Conservation (phyloP, 2,888 invertebrate species). For the Digitonthophagus gazella region DNA sequence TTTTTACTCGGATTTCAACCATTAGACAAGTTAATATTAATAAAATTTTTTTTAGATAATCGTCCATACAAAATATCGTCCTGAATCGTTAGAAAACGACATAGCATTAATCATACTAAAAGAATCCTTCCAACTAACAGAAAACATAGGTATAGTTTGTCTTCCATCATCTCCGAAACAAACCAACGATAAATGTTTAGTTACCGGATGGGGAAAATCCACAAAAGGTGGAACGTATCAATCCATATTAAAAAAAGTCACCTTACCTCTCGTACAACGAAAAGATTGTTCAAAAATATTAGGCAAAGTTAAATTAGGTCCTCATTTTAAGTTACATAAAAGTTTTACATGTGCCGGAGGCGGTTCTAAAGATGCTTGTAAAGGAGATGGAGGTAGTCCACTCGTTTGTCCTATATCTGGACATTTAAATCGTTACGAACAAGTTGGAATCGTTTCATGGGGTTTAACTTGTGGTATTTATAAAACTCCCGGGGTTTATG, state of each 20-base stretch:
- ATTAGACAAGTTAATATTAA: slow-evolving; percentile 64
- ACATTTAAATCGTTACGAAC: slow-evolving; percentile 52
- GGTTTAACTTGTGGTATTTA: slow-evolving; percentile 74
- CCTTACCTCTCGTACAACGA: slow-evolving; percentile 64
- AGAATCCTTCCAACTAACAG: slow-evolving; percentile 57
- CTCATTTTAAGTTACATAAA: slow-evolving; percentile 62
- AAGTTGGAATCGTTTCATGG: slow-evolving; percentile 76
- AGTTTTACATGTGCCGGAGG: slow-evolving; percentile 79
- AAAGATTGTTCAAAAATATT: slow-evolving; percentile 60
- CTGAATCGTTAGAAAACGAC: slow-evolving; percentile 65
- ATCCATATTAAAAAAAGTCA: slow-evolving; percentile 67
- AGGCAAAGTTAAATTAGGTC: slow-evolving; percentile 63
- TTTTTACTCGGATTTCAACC: neutral
- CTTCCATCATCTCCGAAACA: slow-evolving; percentile 58
- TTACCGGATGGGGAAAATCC: slow-evolving; percentile 78
- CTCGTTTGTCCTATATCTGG: slow-evolving; percentile 67
- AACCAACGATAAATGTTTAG: slow-evolving; percentile 60
- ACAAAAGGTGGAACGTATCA: slow-evolving; percentile 57
- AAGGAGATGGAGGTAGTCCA: slow-evolving; percentile 81
- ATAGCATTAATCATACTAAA: slow-evolving; percentile 64
- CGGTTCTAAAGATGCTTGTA: slow-evolving; percentile 68
- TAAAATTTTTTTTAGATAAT: slow-evolving; percentile 43
- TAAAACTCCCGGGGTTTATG: slow-evolving; percentile 72
- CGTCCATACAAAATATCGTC: slow-evolving; percentile 57
- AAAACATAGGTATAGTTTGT: slow-evolving; percentile 73